These are phyloP conservation scores for Danaus melanippus DNA, from an alignment of 1,140 invertebrate genomes.

Conservation along the genomic window DNA sequence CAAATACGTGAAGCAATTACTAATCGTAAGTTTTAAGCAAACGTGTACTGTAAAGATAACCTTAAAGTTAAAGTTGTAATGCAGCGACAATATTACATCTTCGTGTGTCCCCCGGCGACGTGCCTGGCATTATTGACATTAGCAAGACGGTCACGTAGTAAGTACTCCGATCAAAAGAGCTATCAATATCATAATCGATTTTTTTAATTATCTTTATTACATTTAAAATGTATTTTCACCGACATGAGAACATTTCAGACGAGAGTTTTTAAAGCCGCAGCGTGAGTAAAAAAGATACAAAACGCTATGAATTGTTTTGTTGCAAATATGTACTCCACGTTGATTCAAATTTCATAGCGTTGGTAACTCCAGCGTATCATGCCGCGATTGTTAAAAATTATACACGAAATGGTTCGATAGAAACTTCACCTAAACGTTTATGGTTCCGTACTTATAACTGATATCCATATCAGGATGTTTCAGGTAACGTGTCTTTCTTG, in stretches of 20 bases:
- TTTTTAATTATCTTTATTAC: background rate
- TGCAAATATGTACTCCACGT: slow-evolving; percentile 55
- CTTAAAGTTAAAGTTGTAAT: too few species aligned
- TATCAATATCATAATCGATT: background rate
- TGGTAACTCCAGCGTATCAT: slow-evolving; percentile 34
- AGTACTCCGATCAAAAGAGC: slow-evolving; percentile 10
- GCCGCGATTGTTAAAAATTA: slow-evolving; percentile 36
- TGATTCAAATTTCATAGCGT: slow-evolving; percentile 49
- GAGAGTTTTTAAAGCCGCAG: slow-evolving; percentile 31
- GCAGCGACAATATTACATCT: slow-evolving; percentile 7
- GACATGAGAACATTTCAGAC: background rate
- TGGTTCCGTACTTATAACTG: background rate
- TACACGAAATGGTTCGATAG: slow-evolving; percentile 6
- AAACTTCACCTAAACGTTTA: background rate
- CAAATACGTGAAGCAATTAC: too few species aligned
- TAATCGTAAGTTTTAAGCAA: too few species aligned
- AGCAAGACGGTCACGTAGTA: slow-evolving; percentile 40
- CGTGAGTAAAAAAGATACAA: slow-evolving; percentile 39
- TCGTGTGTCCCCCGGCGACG: slow-evolving; percentile 17
- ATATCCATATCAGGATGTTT: slow-evolving; percentile 11
- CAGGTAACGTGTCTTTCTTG: background rate
- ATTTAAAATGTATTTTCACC: background rate
- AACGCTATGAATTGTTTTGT: slow-evolving; percentile 42
- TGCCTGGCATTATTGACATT: slow-evolving; percentile 32
- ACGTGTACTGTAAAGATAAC: too few species aligned